Evolutionary conservation across 2,113 vertebrate genomes (phyloP), one percentile per base, ranked within the genome.

Genomic region (Nothoprocta pentlandii): DNA sequence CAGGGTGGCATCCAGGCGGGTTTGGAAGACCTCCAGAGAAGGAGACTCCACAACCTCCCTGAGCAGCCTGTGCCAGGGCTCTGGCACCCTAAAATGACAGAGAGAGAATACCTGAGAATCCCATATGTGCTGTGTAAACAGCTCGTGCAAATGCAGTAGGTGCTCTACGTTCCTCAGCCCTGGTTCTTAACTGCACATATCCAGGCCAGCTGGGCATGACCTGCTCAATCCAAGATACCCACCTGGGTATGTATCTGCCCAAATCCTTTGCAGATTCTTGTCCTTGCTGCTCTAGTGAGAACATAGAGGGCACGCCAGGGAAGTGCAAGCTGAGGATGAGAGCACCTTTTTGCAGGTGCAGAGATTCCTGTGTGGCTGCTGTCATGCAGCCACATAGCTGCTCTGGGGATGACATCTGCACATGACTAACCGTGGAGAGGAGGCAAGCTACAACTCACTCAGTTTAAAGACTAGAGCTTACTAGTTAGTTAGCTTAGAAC

Each of bases 141-240:
- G 66, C 32, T 16, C 51, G 7, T 36, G 7, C 42, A 47, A 56
- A 46, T 34, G 39, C 0, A 0, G 19, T 41, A 66, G 8, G 25
- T 84, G 58, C 13, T 74, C 10, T 28, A 9, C 32, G 25, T 69
- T 80, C 17, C 66, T 83, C 61, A 67, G 51, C 53, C 3, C 7
- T 46, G 3, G 4, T 30, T 14, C 11, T 46, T 69, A 39, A 39
- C 47, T 74, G 39, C 6, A 2, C 0, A 0, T 75, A 46, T 32
- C 41, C 19, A 11, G 8, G 16, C 9, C n/a, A 32, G 22, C 10
- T 53, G 16, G 25, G 10, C 20, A 2, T 25, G 16, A 49, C 25
- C 12, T 0, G 0, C 15, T 73, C 23, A 7, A 1, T 46, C 17
- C 49, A 22, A 49, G 49, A 49, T 49, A 23, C 49, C 22, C 49